Evolutionary conservation across 2,113 vertebrate genomes (phyloP), one percentile per base, ranked within the genome.

Genomic region (Meles meles): DNA sequence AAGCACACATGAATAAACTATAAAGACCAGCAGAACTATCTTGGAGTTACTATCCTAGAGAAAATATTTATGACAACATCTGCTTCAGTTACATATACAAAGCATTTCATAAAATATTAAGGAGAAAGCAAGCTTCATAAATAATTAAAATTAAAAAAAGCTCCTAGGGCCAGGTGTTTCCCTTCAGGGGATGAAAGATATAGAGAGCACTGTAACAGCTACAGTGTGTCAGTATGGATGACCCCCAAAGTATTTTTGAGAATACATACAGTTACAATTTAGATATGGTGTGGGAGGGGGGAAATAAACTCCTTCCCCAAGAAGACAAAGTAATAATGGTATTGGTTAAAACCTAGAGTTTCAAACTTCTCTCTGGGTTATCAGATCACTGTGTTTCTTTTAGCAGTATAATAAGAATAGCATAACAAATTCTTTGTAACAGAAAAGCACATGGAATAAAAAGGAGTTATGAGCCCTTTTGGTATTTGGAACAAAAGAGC

Each of bases 61-160:
- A 97, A 96, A 95, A 76, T 94, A 92, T 88, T 90, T 81, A 84
- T 88, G 76, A 55, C n/a, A 95, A 84, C 82, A 97, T 96, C 76
- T 96, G 93, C 71, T 98, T 97, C 94, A 49, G 72, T 95, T 96
- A 74, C 27, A 83, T 95, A 89, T 47, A 74, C 77, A 96, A 98
- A 97, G 86, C 49, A 96, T 39, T 79, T 93, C 95, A 88, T 91
- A 65, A 74, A 96, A 95, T 72, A 97, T 71, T 65, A 97, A 98
- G 76, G 69, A 92, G 85, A 96, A 97, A 88, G 65, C 83, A 96
- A 93, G 59, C 67, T 94, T 96, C 88, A 96, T 96, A 76, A 88
- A 97, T 95, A 94, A 96, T 90, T 98, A 94, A 94, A 97, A 86
- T 15, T 34, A 71, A 95, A 87, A 72, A 69, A 97, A 79, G 57